phyloP scores from a whole-genome alignment of 2,113 vertebrate species.

The Salminus brasiliensis region DNA sequence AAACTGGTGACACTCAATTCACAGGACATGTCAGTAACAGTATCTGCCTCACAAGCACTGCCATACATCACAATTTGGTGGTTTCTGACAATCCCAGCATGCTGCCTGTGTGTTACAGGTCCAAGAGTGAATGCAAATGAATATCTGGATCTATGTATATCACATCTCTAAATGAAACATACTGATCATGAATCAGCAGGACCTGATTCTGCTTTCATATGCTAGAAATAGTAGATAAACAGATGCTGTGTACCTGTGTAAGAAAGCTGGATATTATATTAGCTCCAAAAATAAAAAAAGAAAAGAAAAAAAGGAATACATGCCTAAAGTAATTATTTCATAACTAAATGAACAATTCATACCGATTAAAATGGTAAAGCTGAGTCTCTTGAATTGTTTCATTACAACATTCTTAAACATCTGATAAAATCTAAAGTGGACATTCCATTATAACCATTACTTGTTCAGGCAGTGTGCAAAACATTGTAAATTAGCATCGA shows the following conservation, averaged over 20 bases:
- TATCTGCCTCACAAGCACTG: constrained; percentile 10
- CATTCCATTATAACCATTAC: not conserved
- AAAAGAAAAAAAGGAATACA: no score
- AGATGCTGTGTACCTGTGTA: not conserved
- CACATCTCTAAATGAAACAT: not conserved
- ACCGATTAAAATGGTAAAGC: not conserved
- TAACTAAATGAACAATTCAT: not conserved
- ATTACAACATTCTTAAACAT: not conserved
- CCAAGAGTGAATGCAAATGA: not conserved
- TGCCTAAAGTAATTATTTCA: not conserved
- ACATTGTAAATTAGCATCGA: not conserved
- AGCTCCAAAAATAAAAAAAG: not conserved
- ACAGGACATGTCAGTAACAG: constrained; percentile 9
- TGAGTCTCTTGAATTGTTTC: not conserved
- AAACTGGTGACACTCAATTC: not conserved
- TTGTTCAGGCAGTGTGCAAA: not conserved
- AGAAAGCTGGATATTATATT: constrained; percentile 4
- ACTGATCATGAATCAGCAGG: not conserved
- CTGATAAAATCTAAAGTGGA: not conserved
- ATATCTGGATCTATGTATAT: not conserved
- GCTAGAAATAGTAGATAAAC: not conserved
- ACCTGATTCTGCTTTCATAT: not conserved
- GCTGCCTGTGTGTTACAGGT: not conserved
- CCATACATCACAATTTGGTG: not conserved
- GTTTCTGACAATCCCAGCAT: constrained; percentile 20